phyloP scores from a whole-genome alignment of 2,113 vertebrate species.

The Mustela lutreola region DNA sequence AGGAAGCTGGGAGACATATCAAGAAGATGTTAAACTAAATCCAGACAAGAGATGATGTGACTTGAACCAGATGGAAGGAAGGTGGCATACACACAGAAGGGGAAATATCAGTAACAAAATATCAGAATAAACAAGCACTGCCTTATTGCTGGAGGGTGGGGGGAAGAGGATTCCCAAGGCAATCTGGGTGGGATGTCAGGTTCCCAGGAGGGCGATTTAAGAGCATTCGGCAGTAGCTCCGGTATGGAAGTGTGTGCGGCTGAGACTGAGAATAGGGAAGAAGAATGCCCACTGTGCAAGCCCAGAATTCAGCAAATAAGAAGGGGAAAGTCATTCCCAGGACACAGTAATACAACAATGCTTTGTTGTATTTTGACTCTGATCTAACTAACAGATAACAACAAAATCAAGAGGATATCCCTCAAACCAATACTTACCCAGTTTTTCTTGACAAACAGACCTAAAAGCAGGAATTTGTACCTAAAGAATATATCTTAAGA shows the following conservation, averaged over 20 bases:
- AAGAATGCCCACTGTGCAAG: not conserved
- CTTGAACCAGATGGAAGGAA: not conserved
- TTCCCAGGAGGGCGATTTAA: not conserved
- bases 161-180: not conserved
- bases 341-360: not conserved
- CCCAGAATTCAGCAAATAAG: not conserved
- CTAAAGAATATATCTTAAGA: not conserved
- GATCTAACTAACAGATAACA: not conserved
- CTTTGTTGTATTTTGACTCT: not conserved
- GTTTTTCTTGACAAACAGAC: constrained; percentile 4
- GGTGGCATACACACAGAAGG: too few relatives aligned
- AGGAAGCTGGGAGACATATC: not conserved
- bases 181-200: not conserved
- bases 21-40: not conserved
- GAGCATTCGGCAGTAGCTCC: not conserved
- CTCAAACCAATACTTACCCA: constrained; percentile 3
- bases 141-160: not conserved
- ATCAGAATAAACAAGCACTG: too few relatives aligned
- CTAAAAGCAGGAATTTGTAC: not conserved
- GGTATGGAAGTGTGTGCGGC: not conserved
- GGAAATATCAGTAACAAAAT: too few relatives aligned
- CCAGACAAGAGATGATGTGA: not conserved
- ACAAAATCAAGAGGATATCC: not conserved
- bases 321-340: not conserved
- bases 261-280: not conserved